phyloP scores from a whole-genome alignment of 2,888 invertebrate species.

The Danaus chrysippus region DNA sequence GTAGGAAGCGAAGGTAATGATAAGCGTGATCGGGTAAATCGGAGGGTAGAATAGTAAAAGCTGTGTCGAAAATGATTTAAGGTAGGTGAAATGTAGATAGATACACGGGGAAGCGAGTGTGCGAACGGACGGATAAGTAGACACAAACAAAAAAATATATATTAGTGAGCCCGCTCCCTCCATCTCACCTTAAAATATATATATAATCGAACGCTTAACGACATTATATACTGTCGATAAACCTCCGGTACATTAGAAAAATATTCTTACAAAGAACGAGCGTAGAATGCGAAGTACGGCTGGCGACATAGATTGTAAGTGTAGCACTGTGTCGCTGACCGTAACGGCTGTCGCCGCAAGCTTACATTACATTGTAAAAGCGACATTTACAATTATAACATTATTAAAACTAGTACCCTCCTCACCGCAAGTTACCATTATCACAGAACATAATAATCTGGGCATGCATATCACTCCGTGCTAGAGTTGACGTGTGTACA shows the following conservation, averaged over 20 bases:
- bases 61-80: not conserved
- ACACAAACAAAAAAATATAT: constrained; percentile 18
- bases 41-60: not conserved
- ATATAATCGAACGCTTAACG: constrained; percentile 37
- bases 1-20: not conserved
- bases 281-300: constrained; percentile 39
- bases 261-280: constrained; percentile 43
- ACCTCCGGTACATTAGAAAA: constrained; percentile 49
- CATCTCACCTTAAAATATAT: constrained; percentile 20
- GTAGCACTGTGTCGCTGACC: constrained; percentile 21
- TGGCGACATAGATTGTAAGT: constrained; percentile 17
- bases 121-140: constrained; percentile 12
- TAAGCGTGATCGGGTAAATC: not conserved
- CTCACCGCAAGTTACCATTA: constrained; percentile 35
- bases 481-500: constrained; percentile 33
- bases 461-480: constrained; percentile 60
- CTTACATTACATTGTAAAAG: constrained; percentile 49
- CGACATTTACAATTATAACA: constrained; percentile 42
- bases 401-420: constrained; percentile 35
- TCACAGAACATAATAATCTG: constrained; percentile 47
- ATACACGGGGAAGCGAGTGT: constrained; percentile 28
- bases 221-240: constrained; percentile 35
- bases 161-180: constrained; percentile 37
- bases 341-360: constrained; percentile 37
- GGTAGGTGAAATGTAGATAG: constrained; percentile 21